Evolutionary conservation across 1,140 invertebrate species (phyloP), one percentile per base, ranked within the genome.

Genomic region (Drosophila trapezifrons): DNA sequence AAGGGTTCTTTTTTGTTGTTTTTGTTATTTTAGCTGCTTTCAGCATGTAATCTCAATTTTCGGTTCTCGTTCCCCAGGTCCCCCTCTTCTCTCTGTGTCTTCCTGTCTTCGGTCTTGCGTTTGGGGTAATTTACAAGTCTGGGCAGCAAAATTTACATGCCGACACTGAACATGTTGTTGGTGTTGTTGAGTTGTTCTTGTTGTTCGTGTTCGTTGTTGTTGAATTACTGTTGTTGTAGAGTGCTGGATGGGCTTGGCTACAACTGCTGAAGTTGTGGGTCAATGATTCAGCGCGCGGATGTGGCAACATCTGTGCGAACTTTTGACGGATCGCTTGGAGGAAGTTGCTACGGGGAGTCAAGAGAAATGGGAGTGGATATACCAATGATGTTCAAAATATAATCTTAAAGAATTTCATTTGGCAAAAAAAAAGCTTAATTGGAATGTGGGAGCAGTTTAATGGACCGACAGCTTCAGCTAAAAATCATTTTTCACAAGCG

Each of bases 1-100:
- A 74, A 70, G 64, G 35, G 63, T 63, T 76, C 60, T 54, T 43
- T 35, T 43, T 35, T 38, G 42, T 56, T 78, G 58, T 72, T 85
- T 62, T 81, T 84, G 66, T 85, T 86, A 58, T 87, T 76, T 77
- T 87, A 83, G 83, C 79, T 86, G 81, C 67, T 62, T 76, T 85
- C 46, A 66, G 60, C 57, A 43, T 69, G 73, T 73, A 67, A 62
- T 82, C 80, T 84, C 59, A 66, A 83, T 86, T 67, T 76, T 59
- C 29, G 69, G 56, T 73, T 63, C 51, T 59, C 47, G 51, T 52
- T 70, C 57, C 62, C 38, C 54, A 71, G 47, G 51, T 55, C 27
- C 27, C 45, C 40, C 40, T 22, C 13, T 27, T 2, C 7, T 3
- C 13, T 52, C 27, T 13, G 6, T 20, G 49, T 63, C 29, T 82